Conservation (phyloP, 2,113 vertebrate genomes). For the Podilymbus podiceps region DNA sequence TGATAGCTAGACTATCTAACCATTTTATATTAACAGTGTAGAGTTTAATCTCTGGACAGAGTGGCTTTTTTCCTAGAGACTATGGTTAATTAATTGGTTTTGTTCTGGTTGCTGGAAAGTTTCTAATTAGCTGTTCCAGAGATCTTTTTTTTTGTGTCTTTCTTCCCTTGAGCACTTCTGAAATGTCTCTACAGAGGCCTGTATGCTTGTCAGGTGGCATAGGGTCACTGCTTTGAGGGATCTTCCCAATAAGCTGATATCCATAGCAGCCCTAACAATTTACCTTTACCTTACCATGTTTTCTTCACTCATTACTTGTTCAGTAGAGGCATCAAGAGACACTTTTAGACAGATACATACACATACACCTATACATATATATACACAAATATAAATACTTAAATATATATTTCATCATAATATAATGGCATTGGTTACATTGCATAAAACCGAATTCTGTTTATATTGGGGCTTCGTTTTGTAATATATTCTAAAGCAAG, state of each 20-base stretch:
- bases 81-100: slow-evolving; percentile 51
- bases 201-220: not conserved
- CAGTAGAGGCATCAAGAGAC: not conserved
- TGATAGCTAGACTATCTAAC: not conserved
- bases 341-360: not conserved
- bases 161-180: slow-evolving; percentile 5
- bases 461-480: not conserved
- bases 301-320: not conserved
- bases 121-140: slow-evolving; percentile 55
- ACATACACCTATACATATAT: accelerated
- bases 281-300: not conserved
- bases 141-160: not conserved
- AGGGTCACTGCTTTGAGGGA: slow-evolving; percentile 15
- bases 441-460: not conserved
- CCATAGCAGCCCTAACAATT: not conserved
- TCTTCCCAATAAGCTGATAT: not conserved
- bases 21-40: not conserved
- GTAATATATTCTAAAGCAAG: not conserved
- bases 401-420: not conserved
- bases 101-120: slow-evolving; percentile 31
- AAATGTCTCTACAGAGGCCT: not conserved
- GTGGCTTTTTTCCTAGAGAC: not conserved
- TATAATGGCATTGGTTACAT: not conserved
- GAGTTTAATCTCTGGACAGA: slow-evolving; percentile 22
- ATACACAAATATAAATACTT: accelerated